Evolutionary conservation across 2,113 vertebrate species (phyloP).

Genomic region (Otus sunia): DNA sequence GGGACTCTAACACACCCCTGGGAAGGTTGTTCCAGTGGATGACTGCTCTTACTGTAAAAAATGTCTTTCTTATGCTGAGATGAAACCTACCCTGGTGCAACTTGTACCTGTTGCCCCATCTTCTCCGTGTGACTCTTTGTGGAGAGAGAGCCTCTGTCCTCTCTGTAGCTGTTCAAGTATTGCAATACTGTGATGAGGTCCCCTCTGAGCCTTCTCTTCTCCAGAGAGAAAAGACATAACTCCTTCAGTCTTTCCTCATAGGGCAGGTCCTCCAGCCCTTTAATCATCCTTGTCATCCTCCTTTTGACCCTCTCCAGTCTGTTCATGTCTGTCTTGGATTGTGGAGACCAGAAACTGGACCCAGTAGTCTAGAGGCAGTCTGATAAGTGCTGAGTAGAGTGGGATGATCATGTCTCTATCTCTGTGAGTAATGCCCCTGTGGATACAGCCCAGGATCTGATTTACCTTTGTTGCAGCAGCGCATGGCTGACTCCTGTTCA

Average conservation of each 20-base stretch:
- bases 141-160: neutral
- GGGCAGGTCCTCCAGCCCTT: neutral
- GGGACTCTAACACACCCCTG: neutral
- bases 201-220: accelerated
- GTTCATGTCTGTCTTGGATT: accelerated
- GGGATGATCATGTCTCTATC: neutral
- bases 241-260: neutral
- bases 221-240: neutral
- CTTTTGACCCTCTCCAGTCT: neutral
- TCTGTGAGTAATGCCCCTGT: neutral
- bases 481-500: neutral
- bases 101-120: neutral
- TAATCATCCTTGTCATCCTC: accelerated
- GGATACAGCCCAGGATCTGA: neutral
- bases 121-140: neutral
- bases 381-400: neutral
- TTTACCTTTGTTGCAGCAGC: neutral
- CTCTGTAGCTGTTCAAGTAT: neutral
- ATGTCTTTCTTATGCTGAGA: neutral
- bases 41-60: neutral
- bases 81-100: neutral
- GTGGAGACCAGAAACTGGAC: accelerated
- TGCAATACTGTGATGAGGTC: neutral
- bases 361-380: neutral
- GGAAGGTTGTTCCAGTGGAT: neutral